phyloP scores from a whole-genome alignment of 23 tunicate species.

The Styela plicata region DNA sequence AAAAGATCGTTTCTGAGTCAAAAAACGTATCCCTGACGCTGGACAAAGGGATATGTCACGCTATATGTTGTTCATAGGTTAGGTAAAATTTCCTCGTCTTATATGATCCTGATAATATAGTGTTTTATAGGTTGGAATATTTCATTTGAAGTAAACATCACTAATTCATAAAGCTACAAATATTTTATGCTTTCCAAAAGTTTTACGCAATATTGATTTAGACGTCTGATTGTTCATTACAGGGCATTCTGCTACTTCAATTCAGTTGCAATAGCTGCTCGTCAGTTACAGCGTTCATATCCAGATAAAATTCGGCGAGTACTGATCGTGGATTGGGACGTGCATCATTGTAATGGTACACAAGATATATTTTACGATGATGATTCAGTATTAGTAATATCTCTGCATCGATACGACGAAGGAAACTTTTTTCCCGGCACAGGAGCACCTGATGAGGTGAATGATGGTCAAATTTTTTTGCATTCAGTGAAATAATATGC shows the following conservation, averaged over 20 bases:
- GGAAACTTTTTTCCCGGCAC: conserved; percentile 90
- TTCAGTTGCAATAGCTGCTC: conserved; percentile 88
- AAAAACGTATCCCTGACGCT: too few species aligned
- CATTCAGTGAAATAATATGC: too few species aligned
- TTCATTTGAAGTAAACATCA: too few species aligned
- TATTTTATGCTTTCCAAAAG: neutral
- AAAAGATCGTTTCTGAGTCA: too few species aligned
- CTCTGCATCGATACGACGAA: conserved; percentile 86
- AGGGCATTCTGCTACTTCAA: conserved; percentile 92
- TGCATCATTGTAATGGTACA: conserved; percentile 94
- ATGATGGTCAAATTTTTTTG: too few species aligned
- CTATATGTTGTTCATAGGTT: too few species aligned
- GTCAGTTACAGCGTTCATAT: conserved; percentile 40
- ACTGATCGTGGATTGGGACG: conserved; percentile 90
- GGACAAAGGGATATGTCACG: too few species aligned
- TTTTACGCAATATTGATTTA: neutral
- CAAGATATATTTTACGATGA: conserved; percentile 93
- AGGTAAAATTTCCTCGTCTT: too few species aligned
- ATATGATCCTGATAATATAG: too few species aligned
- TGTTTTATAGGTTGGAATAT: too few species aligned
- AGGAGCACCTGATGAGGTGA: conserved; percentile 79
- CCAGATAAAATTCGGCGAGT: conserved; percentile 41
- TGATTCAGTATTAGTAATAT: conserved; percentile 71
- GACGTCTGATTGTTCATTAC: neutral
- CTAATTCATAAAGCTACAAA: too few species aligned